Conservation (phyloP, 2,888 invertebrate genomes). For the Hofmannophila pseudospretella region DNA sequence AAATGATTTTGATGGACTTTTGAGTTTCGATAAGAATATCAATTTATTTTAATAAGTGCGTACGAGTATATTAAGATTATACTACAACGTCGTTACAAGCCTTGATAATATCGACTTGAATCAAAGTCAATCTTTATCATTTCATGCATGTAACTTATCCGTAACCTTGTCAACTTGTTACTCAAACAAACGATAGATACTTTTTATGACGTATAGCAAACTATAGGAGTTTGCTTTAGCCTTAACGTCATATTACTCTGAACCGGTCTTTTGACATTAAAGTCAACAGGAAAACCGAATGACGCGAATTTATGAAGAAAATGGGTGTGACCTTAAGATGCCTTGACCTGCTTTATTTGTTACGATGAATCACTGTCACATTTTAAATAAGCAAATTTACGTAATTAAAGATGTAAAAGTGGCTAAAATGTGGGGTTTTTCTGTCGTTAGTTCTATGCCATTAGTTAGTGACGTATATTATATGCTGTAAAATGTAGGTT, state of each 20-base stretch:
- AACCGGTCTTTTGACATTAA: conserved; percentile 12
- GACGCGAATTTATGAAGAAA: conserved; percentile 10
- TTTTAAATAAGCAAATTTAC: neutral
- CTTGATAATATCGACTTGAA: too few species aligned
- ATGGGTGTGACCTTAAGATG: conserved; percentile 2
- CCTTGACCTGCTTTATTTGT: conserved; percentile 10
- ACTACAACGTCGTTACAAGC: too few species aligned
- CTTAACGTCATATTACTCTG: conserved; percentile 21
- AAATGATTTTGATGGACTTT: too few species aligned
- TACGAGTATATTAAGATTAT: too few species aligned
- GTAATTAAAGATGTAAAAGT: too few species aligned
- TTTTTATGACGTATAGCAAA: conserved; percentile 25
- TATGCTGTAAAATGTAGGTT: too few species aligned
- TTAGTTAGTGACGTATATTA: too few species aligned
- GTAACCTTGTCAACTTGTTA: conserved; percentile 26
- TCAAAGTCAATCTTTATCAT: conserved; percentile 44
- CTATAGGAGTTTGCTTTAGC: conserved; percentile 24
- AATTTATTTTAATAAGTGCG: too few species aligned
- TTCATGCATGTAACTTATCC: conserved; percentile 17
- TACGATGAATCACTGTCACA: conserved; percentile 7
- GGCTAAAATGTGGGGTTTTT: too few species aligned
- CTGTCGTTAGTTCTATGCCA: too few species aligned
- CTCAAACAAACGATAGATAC: conserved; percentile 17
- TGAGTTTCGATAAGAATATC: too few species aligned
- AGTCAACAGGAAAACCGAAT: conserved; percentile 9